Conservation (phyloP, 2,797 vertebrate species). For the Mormyrus hasselquistii region DNA sequence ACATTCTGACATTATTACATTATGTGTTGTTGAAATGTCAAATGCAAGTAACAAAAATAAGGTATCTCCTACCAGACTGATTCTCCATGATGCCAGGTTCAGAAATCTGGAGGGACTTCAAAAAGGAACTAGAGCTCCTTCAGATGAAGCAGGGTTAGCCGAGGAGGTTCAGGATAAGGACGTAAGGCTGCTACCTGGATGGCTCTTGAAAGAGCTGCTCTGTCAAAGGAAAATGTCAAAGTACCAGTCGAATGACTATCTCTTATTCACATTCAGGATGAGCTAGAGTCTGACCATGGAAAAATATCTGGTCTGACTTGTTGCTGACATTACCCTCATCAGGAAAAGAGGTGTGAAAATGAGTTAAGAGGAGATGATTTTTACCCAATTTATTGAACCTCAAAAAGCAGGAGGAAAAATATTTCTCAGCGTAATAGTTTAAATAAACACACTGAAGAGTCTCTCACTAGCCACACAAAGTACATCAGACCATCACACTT, state of each 20-base stretch:
- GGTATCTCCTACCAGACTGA: background rate
- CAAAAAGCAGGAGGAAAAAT: background rate
- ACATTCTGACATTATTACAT: background rate
- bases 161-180: background rate
- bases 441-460: background rate
- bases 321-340: background rate
- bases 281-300: background rate
- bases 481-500: background rate
- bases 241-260: background rate
- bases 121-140: background rate
- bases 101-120: background rate
- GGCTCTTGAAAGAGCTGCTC: background rate
- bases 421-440: background rate
- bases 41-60: background rate
- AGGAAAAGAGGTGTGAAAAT: background rate
- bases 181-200: background rate
- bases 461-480: background rate
- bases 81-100: background rate
- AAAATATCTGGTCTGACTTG: background rate
- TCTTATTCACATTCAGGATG: background rate
- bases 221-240: background rate
- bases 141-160: background rate
- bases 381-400: background rate
- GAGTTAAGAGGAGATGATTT: background rate
- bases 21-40: background rate